A percentile compares a stretch with the other conserved stretches of the same genome.
These are phyloP conservation scores for Orussus abietinus DNA, from an alignment of 1,140 invertebrate species.

Conservation along the genomic window DNA sequence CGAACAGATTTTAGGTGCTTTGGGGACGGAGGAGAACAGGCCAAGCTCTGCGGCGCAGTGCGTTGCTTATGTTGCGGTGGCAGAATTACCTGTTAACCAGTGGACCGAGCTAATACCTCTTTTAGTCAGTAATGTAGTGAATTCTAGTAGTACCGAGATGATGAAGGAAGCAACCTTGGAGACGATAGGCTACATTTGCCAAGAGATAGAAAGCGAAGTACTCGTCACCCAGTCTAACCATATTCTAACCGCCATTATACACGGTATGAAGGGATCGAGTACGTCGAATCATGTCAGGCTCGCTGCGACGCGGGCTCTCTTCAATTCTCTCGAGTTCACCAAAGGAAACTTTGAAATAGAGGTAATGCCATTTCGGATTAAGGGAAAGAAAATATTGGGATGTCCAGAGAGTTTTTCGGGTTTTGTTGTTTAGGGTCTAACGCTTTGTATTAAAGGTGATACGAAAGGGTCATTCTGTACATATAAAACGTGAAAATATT, in stretches of 20 bases:
- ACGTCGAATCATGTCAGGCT: slow-evolving; percentile 80
- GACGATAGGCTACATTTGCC: slow-evolving; percentile 86
- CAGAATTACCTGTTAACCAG: slow-evolving; percentile 83
- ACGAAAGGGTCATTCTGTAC: no score
- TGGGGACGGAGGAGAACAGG: slow-evolving; percentile 92
- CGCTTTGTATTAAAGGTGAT: no score
- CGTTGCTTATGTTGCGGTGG: slow-evolving; percentile 96
- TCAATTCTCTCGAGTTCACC: slow-evolving; percentile 99
- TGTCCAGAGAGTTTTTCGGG: no score
- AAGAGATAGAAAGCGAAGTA: slow-evolving; percentile 85
- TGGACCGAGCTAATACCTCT: slow-evolving; percentile 83
- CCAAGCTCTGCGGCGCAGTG: slow-evolving; percentile 98
- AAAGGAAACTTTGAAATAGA: slow-evolving; percentile 98
- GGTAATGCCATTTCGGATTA: slow-evolving; percentile 45
- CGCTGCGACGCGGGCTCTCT: slow-evolving; percentile 93
- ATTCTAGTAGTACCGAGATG: slow-evolving; percentile 81
- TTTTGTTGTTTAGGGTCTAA: no score
- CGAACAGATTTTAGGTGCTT: slow-evolving; percentile 82
- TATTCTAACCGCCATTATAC: slow-evolving; percentile 97
- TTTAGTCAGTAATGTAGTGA: slow-evolving; percentile 89
- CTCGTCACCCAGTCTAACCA: slow-evolving; percentile 89
- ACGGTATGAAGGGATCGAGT: slow-evolving; percentile 88
- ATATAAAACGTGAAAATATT: no score
- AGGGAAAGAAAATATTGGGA: no score
- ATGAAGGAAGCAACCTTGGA: slow-evolving; percentile 95